These are phyloP conservation scores for Sebastes steindachneri DNA, from an alignment of 2,797 vertebrate species.

Conservation along the genomic window DNA sequence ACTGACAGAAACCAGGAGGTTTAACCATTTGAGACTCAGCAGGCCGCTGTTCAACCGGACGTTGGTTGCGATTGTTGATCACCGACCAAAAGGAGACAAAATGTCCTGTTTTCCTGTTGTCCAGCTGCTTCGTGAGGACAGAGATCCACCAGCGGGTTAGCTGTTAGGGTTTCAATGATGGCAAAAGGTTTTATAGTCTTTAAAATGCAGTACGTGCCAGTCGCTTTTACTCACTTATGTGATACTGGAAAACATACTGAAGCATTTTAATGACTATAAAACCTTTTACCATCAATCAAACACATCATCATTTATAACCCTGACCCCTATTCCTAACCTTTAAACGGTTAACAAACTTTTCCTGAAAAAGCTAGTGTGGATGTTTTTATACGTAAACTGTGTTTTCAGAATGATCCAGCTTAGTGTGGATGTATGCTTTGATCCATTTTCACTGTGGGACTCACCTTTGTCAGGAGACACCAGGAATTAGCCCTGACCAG, in stretches of 20 bases:
- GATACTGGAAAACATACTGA: background rate
- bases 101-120: background rate
- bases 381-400: background rate
- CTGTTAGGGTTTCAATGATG: background rate
- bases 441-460: conserved; percentile 43
- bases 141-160: background rate
- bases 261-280: background rate
- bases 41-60: background rate
- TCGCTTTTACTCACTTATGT: background rate
- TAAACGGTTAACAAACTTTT: background rate
- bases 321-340: background rate
- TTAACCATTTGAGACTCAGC: background rate
- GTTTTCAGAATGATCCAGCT: background rate
- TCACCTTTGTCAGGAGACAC: conserved; percentile 52
- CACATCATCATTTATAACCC: background rate
- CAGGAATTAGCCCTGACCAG: conserved; percentile 58
- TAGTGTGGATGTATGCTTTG: conserved; percentile 15
- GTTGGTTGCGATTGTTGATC: too few relatives aligned
- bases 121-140: background rate
- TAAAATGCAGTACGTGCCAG: background rate
- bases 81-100: background rate
- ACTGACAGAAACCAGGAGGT: background rate
- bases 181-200: background rate
- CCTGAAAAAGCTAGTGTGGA: background rate
- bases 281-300: background rate